Evolutionary conservation across 2,797 vertebrate genomes (phyloP), one percentile per base, ranked within the genome.

Genomic region (Oreochromis mossambicus): DNA sequence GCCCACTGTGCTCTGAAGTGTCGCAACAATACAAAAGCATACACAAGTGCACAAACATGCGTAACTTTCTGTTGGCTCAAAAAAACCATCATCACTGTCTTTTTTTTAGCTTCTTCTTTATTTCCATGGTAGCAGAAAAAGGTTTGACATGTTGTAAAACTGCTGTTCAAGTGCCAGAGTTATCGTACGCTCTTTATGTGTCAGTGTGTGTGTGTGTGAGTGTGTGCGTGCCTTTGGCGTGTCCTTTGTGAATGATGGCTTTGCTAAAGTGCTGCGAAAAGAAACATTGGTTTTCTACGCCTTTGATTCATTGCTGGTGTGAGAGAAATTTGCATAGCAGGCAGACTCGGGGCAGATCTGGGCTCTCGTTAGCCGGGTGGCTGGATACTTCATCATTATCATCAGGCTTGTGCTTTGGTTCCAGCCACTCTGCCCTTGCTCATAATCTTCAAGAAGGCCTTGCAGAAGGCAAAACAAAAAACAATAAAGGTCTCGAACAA

Each of bases 341-440:
- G 92, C 94, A 95, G 92, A 95, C 91, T 93, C 80, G 4, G 84
- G 92, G 93, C 92, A 92, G 91, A 95, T 94, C 89, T 91, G 86
- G 88, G 93, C 91, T 93, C 95, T 94, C 90, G 92, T 96, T 95
- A 94, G 89, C 89, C 66, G 90, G 89, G 87, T 91, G 91, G 91
- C 92, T 84, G 91, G 91, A 94, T 93, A 90, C 93, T 95, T 92
- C 89, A 94, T 96, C 94, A 94, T 94, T 91, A 95, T 93, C 94
- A 94, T 92, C 93, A 88, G 78, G 63, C 85, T 36, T 21, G 86
- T 11, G 78, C 86, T 90, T 88, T 41, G 24, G 86, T 68, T 86
- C 77, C 89, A 91, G 81, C 90, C 87, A 73, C 83, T 86, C 77
- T 88, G 91, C 86, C 86, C 92, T 94, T 90, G 85, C 88, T 90